Evolutionary conservation across 2,797 vertebrate genomes (phyloP), one percentile per base, ranked within the genome.

Genomic region (Holocentrus rufus): DNA sequence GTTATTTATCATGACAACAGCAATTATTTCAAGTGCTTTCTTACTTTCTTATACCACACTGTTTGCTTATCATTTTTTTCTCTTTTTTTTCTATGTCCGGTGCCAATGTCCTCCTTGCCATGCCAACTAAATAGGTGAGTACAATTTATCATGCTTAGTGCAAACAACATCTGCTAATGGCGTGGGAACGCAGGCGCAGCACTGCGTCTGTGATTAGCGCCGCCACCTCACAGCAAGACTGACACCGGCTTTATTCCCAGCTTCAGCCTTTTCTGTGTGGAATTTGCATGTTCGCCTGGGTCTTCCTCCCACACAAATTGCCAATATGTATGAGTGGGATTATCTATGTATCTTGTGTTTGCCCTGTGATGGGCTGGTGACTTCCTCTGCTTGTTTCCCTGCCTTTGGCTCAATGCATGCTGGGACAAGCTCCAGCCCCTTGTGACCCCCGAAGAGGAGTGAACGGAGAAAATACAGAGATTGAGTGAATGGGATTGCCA

Each of bases 121-220:
- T 54, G 46, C 49, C 59, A 50, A 5, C 65, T 65, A 46, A 69
- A 53, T 47, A 93, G 91, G 92, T 93, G 85, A 93, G 91, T 91
- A 65, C 71, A 65, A 64, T 65, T 55, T 14, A 62, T 67, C 81
- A 11, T 36, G 39, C 27, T 74, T 8, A 1, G 13, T 44, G 44
- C 20, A 50, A 23, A 27, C 59, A 18, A 20, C 14, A 53, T 65
- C 18, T 69, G 4, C 47, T 36, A 22, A 39, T 60, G 7, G 62
- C 47, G 53, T 4, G 1, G 36, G 5, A 39, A 25, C 15, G 2
- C n/a, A 0, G 15, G 10, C 6, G 2, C 14, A 20, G 13, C 13
- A 0, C 0, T 31, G 3, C 2, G 18, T 60, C 5, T 76, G 36
- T 59, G 22, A 53, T 39, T 30, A 49, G 8, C 10, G 11, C 1